Base-by-base conservation (phyloP, 1,140 invertebrate genomes). In the Leptinotarsa lineolata region DNA sequence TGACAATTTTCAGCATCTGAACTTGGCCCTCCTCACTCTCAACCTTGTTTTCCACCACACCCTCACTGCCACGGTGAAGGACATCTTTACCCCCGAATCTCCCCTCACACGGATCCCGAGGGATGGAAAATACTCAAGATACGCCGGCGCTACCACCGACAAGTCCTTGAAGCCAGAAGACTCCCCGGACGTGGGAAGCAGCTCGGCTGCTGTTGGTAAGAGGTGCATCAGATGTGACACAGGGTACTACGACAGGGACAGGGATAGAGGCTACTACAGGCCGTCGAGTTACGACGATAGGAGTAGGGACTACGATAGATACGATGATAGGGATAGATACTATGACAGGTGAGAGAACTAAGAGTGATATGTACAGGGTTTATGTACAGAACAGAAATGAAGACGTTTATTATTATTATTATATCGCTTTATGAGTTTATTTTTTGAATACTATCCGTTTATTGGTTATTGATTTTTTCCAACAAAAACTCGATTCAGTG, bases 111-210 rank as follows among this genome's bases (percentile, higher is more conserved):
- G 76, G 0, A 24, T 74, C 22, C 58, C 76, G 3, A 58, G 76
- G 63, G 76, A 77, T 8, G 66, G 64, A 20, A 74, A 72, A 21
- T 77, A 74, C n/a, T 67, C 74, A 15, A 77, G 73, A 48, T 74
- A 72, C 60, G 44, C 69, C 16, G 22, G 60, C 16, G 72, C 70
- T 39, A 30, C 54, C 20, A 59, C 44, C 22, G 69, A 58, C n/a
- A 70, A 73, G 13, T n/a, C 66, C 22, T 39, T 77, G 18, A 74
- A 75, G 66, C 71, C 74, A n/a, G 74, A 75, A 45, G 70, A 75
- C 6, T 59, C 59, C 4, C 12, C 59, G 0, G 76, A 74, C 6
- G 70, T 48, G 18, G 60, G 54, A 24, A 60, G 66, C 22, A 30
- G 12, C 20, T 13, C 30, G 16, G 15, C 68, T 2, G 16, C 61